Evolutionary conservation across 2,888 invertebrate genomes (phyloP), one percentile per base, ranked within the genome.

Genomic region (Cheilosia soror): DNA sequence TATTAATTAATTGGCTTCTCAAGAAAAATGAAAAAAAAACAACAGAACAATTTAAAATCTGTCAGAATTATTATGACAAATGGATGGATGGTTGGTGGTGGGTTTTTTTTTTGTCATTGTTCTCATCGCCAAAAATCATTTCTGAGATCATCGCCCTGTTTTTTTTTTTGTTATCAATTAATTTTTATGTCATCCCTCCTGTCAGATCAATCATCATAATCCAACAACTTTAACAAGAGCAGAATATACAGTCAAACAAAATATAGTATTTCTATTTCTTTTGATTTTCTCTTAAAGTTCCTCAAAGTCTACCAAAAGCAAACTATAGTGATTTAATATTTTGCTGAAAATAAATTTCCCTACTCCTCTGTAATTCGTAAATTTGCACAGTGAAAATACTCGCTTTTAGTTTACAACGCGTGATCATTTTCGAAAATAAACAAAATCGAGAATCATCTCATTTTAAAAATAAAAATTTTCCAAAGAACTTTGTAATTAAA

Each of bases 131-230:
- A 51, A 78, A 72, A 58, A 63, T 71, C 31, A 33, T 2, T 51
- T 42, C 57, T 81, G 62, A 63, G 62, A 81, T 76, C 76, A 65
- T 57, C 51, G 53, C 69, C 58, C 65, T 15, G 65, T 60, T 71
- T 7, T 73, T 13, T 60, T 71, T 7, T 73, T 13, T 13, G n/a
- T 13, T 62, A 69, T 42, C 42, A 57, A 76, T 68, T 47, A 15
- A 13, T 31, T 40, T 40, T 29, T 29, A 29, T 57, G 20, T 55
- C 11, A 58, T 57, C 49, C 33, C 29, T 58, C 20, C 37, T 58
- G 65, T 66, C 84, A 84, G 53, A 25, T n/a, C 2, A 68, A 68
- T 79, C 60, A 69, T 20, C 60, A 75, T 69, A 80, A 73, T 75
- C 71, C 69, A 65, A 51, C 3, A 37, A 44, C 53, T 13, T 29